These are phyloP conservation scores for Serinus canaria DNA, from an alignment of 2,113 vertebrate species.

Conservation along the genomic window DNA sequence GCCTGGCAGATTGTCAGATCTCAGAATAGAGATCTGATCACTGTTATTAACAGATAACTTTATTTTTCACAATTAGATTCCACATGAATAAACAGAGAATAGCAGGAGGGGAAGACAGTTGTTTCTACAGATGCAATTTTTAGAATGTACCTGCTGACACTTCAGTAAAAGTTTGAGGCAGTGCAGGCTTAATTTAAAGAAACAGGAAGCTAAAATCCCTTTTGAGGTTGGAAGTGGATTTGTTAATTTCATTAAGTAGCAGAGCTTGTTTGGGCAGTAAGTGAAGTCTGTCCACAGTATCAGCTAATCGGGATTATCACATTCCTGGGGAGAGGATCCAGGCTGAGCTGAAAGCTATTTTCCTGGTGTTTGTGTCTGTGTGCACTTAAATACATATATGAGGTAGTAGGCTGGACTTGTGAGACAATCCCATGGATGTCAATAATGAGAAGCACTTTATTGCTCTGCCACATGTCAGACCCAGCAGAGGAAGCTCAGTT, in stretches of 20 bases:
- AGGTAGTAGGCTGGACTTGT: neutral
- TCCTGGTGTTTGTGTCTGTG: neutral
- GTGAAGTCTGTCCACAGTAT: neutral
- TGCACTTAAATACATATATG: neutral
- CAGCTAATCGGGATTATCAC: neutral
- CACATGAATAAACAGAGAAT: neutral
- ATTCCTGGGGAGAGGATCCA: neutral
- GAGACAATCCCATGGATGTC: neutral
- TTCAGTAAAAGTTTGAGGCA: slow-evolving; percentile 23
- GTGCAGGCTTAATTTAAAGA: slow-evolving; percentile 16
- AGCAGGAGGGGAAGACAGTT: neutral
- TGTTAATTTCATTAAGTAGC: slow-evolving; percentile 14
- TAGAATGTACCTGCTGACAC: slow-evolving; percentile 27
- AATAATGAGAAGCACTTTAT: neutral
- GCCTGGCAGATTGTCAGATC: neutral
- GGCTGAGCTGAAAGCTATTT: slow-evolving; percentile 8
- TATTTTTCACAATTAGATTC: slow-evolving; percentile 38
- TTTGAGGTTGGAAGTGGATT: slow-evolving; percentile 30
- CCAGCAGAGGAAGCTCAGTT: neutral
- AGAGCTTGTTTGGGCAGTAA: slow-evolving; percentile 30
- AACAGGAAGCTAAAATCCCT: slow-evolving; percentile 4
- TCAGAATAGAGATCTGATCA: neutral
- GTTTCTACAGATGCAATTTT: slow-evolving; percentile 27
- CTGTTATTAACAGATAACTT: neutral
- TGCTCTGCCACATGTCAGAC: neutral